Percentiles rank a stretch among this genome's conserved stretches.
Evolutionary conservation across 2,113 vertebrate genomes (phyloP).

Genomic region (Podocnemis expansa): DNA sequence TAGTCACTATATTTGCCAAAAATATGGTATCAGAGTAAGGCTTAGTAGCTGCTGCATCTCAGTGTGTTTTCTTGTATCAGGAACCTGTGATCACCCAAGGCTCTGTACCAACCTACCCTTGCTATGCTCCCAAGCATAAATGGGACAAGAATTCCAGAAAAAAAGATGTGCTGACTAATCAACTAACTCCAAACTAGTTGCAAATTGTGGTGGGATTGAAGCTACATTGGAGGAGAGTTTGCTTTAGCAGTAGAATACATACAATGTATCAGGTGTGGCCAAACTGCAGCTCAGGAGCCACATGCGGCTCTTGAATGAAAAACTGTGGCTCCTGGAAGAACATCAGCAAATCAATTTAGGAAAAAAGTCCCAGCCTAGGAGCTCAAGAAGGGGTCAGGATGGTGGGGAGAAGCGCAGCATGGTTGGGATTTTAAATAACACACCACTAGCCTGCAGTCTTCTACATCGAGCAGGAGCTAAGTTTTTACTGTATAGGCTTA

Average conservation of each 20-base stretch:
- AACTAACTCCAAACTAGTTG: rapidly evolving
- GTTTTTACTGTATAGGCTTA: too few relatives aligned
- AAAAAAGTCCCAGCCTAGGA: too few relatives aligned
- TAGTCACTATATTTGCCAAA: neutral
- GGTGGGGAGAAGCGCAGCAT: too few relatives aligned
- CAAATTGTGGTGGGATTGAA: neutral
- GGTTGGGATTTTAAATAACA: too few relatives aligned
- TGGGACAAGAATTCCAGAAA: neutral
- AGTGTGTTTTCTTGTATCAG: neutral
- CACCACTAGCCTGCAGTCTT: too few relatives aligned
- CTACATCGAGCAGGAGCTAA: too few relatives aligned
- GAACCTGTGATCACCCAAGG: neutral
- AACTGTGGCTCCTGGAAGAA: too few relatives aligned
- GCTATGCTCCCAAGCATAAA: neutral
- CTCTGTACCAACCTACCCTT: neutral
- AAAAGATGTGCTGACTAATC: neutral
- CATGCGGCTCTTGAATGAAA: too few relatives aligned
- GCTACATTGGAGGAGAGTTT: neutral
- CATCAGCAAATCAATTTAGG: too few relatives aligned
- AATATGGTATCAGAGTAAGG: neutral
- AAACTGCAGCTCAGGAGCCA: too few relatives aligned
- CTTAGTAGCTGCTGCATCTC: neutral
- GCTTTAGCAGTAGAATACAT: neutral
- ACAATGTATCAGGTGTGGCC: too few relatives aligned
- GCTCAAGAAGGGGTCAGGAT: too few relatives aligned